These are phyloP conservation scores for Zaprionus ghesquierei DNA, from an alignment of 1,140 invertebrate species.

Conservation along the genomic window DNA sequence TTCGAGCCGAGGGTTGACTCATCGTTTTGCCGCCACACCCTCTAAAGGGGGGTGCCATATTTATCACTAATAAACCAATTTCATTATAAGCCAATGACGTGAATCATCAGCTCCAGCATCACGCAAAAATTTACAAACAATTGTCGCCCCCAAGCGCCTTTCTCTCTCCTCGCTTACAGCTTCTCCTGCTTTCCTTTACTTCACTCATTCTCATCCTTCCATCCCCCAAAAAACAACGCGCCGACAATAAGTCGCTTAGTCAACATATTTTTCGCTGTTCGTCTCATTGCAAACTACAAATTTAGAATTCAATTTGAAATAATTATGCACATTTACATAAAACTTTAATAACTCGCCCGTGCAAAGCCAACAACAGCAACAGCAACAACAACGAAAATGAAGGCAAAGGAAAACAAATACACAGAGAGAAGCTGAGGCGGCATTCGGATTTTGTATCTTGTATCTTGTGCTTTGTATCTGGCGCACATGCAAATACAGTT, in stretches of 20 bases:
- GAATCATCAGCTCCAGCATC: slow-evolving; percentile 43
- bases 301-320: slow-evolving; percentile 78
- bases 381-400: slow-evolving; percentile 22
- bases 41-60: slow-evolving; percentile 43
- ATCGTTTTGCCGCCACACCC: slow-evolving; percentile 45
- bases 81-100: slow-evolving; percentile 68
- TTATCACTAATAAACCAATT: slow-evolving; percentile 77
- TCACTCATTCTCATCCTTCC: not conserved
- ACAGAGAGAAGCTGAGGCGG: slow-evolving; percentile 14
- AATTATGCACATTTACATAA: slow-evolving; percentile 74
- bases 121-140: slow-evolving; percentile 53
- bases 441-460: slow-evolving; percentile 42
- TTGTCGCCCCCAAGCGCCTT: not conserved
- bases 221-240: too few relatives aligned
- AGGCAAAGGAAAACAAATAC: slow-evolving; percentile 10
- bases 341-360: slow-evolving; percentile 48
- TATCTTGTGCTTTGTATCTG: slow-evolving; percentile 62
- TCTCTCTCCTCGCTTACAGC: too few relatives aligned
- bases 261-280: slow-evolving; percentile 54
- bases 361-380: slow-evolving; percentile 55
- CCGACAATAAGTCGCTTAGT: slow-evolving; percentile 35
- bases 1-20: slow-evolving; percentile 34
- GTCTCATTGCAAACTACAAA: slow-evolving; percentile 71
- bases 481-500: slow-evolving; percentile 76
- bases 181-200: not conserved